These are phyloP conservation scores for Agrochola macilenta DNA, from an alignment of 2,888 invertebrate species.

Conservation along the genomic window DNA sequence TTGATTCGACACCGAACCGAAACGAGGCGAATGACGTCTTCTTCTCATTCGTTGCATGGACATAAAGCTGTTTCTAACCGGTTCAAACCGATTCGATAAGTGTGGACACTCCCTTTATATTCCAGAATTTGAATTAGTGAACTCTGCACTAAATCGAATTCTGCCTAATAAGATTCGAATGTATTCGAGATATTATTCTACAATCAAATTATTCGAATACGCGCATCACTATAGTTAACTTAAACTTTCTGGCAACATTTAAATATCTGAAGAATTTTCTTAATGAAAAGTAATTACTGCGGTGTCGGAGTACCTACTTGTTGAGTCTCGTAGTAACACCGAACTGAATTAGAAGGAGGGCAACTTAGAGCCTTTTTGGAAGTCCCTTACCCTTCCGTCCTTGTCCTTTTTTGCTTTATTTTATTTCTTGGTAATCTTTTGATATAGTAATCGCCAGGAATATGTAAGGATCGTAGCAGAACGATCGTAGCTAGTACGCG, in stretches of 20 bases:
- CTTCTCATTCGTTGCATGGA: neutral
- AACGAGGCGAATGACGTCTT: neutral
- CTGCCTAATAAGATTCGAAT: neutral
- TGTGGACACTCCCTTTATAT: too few species aligned
- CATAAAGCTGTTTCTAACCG: too few species aligned
- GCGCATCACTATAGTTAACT: neutral
- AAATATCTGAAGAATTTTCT: constrained; percentile 1
- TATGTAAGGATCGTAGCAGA: too few species aligned
- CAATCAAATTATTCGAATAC: neutral
- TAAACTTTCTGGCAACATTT: constrained; percentile 12
- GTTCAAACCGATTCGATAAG: too few species aligned
- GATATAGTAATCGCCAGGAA: too few species aligned
- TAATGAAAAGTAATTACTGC: constrained; percentile 30
- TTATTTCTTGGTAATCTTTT: neutral
- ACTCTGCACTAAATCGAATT: neutral
- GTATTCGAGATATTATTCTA: neutral
- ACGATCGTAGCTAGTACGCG: too few species aligned
- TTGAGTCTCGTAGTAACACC: constrained; percentile 5
- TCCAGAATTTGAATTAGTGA: too few species aligned
- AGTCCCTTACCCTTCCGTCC: too few species aligned
- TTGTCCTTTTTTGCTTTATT: neutral
- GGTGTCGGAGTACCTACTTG: constrained; percentile 22
- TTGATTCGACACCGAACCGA: neutral
- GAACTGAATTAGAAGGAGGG: neutral
- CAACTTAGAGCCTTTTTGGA: neutral